A percentile compares a stretch with the other conserved stretches of the same genome.
Conservation (phyloP, 2,113 vertebrate species). For the Gallinago undulata region DNA sequence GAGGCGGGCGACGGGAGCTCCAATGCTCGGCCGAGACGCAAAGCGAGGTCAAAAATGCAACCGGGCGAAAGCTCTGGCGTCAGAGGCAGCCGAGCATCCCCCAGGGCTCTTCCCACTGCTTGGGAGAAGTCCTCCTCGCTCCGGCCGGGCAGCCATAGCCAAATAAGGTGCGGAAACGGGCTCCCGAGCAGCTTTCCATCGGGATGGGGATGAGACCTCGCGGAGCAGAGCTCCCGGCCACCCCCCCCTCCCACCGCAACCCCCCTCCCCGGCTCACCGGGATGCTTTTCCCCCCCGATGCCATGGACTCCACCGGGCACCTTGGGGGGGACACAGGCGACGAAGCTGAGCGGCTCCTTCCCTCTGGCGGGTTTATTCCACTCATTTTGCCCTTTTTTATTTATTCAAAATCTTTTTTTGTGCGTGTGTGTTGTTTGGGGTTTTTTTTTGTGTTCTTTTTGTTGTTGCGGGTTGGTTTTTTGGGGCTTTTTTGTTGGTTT, state of each 20-base stretch:
- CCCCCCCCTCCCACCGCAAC: too few relatives aligned
- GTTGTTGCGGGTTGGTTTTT: too few relatives aligned
- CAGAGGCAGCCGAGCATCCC: conserved; percentile 72
- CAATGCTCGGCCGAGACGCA: background rate
- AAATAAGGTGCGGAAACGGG: conserved; percentile 78
- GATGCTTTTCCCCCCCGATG: background rate
- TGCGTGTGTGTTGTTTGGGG: too few relatives aligned
- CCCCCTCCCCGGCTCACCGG: background rate
- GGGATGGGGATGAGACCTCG: conserved; percentile 66
- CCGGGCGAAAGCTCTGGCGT: conserved; percentile 65
- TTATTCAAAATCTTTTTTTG: background rate
- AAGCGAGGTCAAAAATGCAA: conserved; percentile 53
- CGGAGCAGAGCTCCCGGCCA: conserved; percentile 47
- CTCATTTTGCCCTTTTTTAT: background rate
- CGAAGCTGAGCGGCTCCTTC: background rate
- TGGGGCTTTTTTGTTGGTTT: too few relatives aligned
- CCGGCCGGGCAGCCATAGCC: conserved; percentile 68
- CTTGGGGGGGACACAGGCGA: background rate
- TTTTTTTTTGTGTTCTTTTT: too few relatives aligned
- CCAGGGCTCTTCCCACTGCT: conserved; percentile 67
- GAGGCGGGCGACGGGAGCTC: background rate
- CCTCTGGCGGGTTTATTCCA: rapidly evolving
- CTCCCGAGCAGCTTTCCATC: conserved; percentile 27
- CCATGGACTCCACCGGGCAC: background rate
- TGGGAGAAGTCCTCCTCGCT: conserved; percentile 51